phyloP scores from a whole-genome alignment of 2,113 vertebrate genomes.

The Osmerus mordax region DNA sequence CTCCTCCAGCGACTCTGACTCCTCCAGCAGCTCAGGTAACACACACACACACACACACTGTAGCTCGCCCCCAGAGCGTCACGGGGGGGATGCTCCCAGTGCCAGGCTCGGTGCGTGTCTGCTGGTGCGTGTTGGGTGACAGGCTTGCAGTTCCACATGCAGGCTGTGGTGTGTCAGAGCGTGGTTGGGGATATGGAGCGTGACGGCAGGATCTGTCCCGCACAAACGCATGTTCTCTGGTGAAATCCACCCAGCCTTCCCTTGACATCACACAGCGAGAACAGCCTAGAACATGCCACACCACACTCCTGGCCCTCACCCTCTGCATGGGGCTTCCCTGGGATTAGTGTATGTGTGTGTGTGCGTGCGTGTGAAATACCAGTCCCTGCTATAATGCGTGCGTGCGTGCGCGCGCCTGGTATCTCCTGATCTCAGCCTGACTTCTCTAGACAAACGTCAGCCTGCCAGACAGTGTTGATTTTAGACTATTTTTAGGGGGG shows the following conservation, averaged over 20 bases:
- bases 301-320: no score
- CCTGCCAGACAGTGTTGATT: no score
- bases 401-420: no score
- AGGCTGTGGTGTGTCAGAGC: not conserved
- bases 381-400: no score
- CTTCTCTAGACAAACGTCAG: no score
- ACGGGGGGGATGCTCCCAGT: not conserved
- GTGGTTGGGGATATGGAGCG: not conserved
- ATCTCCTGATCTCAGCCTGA: no score
- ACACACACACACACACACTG: not conserved
- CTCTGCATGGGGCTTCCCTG: no score
- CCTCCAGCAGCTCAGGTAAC: slow-evolving; percentile 68
- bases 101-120: not conserved
- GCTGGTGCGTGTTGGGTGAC: not conserved
- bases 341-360: no score
- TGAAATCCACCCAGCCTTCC: not conserved
- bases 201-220: not conserved
- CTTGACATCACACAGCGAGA: not conserved
- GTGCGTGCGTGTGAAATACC: no score
- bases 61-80: not conserved
- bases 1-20: slow-evolving; percentile 76
- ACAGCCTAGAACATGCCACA: not conserved
- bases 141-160: no score
- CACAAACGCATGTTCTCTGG: no score
- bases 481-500: no score